Base-by-base conservation (phyloP, 2,113 vertebrate genomes). In the Antechinus stuartii region DNA sequence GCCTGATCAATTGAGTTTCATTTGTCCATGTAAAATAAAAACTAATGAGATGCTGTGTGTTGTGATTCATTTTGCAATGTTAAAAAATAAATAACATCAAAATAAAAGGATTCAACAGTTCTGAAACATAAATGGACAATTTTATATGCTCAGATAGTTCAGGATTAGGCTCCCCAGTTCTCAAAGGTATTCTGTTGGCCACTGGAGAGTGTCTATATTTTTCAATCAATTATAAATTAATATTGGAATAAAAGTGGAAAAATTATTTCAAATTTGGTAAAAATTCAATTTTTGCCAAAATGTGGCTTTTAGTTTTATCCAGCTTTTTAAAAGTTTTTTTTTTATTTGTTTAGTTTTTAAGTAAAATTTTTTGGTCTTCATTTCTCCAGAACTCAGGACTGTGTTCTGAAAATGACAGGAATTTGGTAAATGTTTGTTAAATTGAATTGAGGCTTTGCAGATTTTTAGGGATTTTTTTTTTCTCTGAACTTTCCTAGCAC, bases 1-100 rank as follows among this genome's bases (percentile, higher is more conserved):
- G 89, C 92, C 89, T 97, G 95, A 97, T 35, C 94, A 91, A 92
- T 90, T 97, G 93, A 95, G 92, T 97, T 46, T 97, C 95, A 95
- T 96, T 95, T 95, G 54, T 92, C 30, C 35, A 52, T 91, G 92
- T 57, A 61, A 93, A 96, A 96, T 95, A 96, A 47, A 96, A 96
- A 96, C 9, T 54, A 54, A 92, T 93, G 24, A 42, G n/a, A 23
- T 42, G 35, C 5, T 55, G 19, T 55, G 24, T 23, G n/a, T 84
- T 35, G 68, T 23, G 7, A 84, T 84, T 42, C n/a, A 84, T 84
- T 84, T 84, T 42, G 22, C 22, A 23, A 84, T 84, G 96, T 96
- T 92, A 97, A 93, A 97, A 97, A 96, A 96, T 95, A 97, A 95
- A 49, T 55, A 57, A 1, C 68, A 35, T 68, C 46, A 7, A 47